Evolutionary conservation across 92 coral and sea anemone genomes (phyloP).

Genomic region (Palythoa grandis): DNA sequence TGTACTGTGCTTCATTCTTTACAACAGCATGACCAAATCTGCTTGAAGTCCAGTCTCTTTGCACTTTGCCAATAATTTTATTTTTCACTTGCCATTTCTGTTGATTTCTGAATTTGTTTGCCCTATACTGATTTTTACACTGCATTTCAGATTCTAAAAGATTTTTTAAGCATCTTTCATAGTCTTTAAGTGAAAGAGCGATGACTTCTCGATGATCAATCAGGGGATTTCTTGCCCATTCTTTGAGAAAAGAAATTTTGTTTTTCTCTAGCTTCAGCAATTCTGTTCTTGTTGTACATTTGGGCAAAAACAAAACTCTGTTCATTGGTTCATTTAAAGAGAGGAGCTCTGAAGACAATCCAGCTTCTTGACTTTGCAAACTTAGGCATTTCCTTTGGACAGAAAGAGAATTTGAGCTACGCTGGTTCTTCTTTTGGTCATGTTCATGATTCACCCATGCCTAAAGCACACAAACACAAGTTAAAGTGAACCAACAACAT

Average conservation of each 20-base stretch:
- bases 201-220: conserved; percentile 46
- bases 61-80: neutral
- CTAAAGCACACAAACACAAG: neutral
- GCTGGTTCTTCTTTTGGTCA: neutral
- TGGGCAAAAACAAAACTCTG: neutral
- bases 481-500: neutral
- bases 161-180: conserved; percentile 38
- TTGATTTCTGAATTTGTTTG: neutral
- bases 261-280: neutral
- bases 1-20: neutral
- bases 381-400: conserved; percentile 20
- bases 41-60: conserved; percentile 11
- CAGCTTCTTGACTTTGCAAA: neutral
- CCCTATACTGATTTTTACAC: neutral
- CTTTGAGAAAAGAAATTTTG: neutral
- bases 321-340: neutral
- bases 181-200: conserved; percentile 45
- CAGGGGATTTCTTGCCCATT: conserved; percentile 37
- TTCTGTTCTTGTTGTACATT: conserved; percentile 3
- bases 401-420: neutral
- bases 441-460: conserved; percentile 5
- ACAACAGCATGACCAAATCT: conserved; percentile 4
- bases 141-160: conserved; percentile 18
- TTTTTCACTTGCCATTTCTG: neutral
- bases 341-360: conserved; percentile 12